phyloP scores from a whole-genome alignment of 1,140 invertebrate genomes.

The Hylaeus anthracinus region DNA sequence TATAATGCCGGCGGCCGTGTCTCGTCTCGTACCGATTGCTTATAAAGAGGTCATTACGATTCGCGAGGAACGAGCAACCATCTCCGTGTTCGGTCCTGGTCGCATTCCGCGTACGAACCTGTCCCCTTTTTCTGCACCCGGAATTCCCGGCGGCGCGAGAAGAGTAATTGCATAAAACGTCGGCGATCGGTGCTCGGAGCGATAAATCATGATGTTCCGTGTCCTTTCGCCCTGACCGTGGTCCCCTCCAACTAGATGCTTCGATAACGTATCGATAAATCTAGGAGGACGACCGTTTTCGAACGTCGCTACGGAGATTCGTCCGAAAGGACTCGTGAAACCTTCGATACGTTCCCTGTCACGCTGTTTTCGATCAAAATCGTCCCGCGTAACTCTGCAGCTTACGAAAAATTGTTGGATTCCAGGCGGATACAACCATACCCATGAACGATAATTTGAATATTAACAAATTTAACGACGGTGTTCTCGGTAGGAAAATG shows the following conservation, averaged over 20 bases:
- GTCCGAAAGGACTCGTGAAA: background rate
- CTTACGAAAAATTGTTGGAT: too few species aligned
- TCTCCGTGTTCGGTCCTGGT: background rate
- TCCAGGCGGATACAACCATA: too few species aligned
- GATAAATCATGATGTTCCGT: slow-evolving; percentile 55
- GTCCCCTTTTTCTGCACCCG: background rate
- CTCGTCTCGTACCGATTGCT: slow-evolving; percentile 2
- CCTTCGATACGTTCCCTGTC: too few species aligned
- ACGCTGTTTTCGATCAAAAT: too few species aligned
- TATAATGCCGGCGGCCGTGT: background rate
- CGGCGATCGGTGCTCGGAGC: slow-evolving; percentile 37
- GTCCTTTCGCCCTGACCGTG: slow-evolving; percentile 23
- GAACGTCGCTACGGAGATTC: background rate
- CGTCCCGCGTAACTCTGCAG: background rate
- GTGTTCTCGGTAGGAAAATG: too few species aligned
- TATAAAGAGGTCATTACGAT: slow-evolving; percentile 23
- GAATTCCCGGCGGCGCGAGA: background rate
- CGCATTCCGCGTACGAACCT: background rate
- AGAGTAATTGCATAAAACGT: slow-evolving; percentile 49
- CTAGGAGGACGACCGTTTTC: slow-evolving; percentile 21
- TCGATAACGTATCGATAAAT: slow-evolving; percentile 64
- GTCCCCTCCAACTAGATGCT: slow-evolving; percentile 34
- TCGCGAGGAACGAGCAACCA: slow-evolving; percentile 11
- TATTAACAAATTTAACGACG: too few species aligned
- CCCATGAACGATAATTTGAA: too few species aligned